phyloP scores from a whole-genome alignment of 1,140 invertebrate genomes.

The Philotrypesis tridentata region DNA sequence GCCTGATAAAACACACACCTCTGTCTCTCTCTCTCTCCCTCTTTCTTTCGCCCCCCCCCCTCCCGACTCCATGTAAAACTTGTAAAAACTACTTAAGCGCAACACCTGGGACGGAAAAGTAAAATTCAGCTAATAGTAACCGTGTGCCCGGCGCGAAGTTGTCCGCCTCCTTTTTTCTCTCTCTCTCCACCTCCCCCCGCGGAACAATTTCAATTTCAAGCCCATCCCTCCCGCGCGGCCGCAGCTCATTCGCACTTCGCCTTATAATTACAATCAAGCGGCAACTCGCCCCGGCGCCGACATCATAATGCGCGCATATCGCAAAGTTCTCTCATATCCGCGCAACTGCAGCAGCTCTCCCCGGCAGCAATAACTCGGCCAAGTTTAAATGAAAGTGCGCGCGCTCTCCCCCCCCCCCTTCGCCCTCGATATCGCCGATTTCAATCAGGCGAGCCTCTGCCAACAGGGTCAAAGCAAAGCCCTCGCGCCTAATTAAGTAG shows the following conservation, averaged over 20 bases:
- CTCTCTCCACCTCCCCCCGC: no score
- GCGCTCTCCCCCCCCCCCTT: no score
- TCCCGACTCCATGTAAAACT: no score
- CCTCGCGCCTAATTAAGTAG: background rate
- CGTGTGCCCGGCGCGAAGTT: no score
- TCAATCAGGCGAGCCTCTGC: constrained; percentile 14
- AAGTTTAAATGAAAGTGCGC: constrained; percentile 24
- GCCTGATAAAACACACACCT: no score
- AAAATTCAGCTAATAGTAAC: no score
- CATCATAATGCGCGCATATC: background rate
- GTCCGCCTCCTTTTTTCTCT: no score
- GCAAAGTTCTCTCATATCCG: background rate
- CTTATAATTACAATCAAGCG: background rate
- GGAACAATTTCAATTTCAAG: background rate
- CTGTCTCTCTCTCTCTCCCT: no score
- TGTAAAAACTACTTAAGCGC: no score
- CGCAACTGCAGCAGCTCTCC: no score
- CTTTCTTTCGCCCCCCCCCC: no score
- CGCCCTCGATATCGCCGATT: constrained; percentile 2
- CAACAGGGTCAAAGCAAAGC: background rate
- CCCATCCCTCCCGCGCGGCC: background rate
- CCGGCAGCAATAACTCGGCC: background rate
- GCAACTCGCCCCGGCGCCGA: background rate
- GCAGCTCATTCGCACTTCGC: background rate
- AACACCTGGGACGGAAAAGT: no score